phyloP scores from a whole-genome alignment of 2,797 vertebrate species.

The Orestias chungarensis region DNA sequence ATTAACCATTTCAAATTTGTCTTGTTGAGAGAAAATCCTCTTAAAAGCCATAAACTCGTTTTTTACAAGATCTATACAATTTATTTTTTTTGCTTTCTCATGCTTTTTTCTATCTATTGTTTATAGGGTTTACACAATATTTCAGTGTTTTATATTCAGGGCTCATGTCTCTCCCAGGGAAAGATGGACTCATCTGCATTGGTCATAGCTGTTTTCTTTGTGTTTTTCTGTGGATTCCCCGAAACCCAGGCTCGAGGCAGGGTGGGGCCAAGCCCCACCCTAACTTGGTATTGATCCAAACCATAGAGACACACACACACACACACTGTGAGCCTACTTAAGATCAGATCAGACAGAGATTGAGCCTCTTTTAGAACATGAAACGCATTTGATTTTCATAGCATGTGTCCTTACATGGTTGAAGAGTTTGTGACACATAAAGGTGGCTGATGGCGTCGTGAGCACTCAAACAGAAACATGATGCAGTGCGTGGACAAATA shows the following conservation, averaged over 20 bases:
- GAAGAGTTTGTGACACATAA: slow-evolving; percentile 26
- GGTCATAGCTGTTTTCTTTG: slow-evolving; percentile 13
- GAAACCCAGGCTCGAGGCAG: slow-evolving; percentile 27
- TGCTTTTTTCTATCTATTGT: slow-evolving; percentile 1
- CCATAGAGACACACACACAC: slow-evolving; percentile 11
- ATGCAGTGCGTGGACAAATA: slow-evolving; percentile 5
- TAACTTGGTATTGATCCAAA: slow-evolving; percentile 69
- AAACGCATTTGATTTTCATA: slow-evolving; percentile 54
- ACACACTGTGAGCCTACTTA: slow-evolving; percentile 37
- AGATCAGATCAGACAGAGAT: slow-evolving; percentile 56
- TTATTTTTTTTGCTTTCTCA: slow-evolving; percentile 47
- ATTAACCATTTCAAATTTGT: not conserved
- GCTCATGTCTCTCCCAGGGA: slow-evolving; percentile 13
- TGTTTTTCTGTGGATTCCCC: slow-evolving; percentile 18
- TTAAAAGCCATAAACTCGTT: slow-evolving; percentile 41
- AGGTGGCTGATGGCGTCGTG: slow-evolving; percentile 27
- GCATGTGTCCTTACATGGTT: slow-evolving; percentile 8
- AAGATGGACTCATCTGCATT: slow-evolving; percentile 12
- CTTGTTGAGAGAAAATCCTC: slow-evolving; percentile 7
- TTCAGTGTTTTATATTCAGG: not conserved
- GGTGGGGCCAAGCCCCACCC: slow-evolving; percentile 47
- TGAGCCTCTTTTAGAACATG: slow-evolving; percentile 42
- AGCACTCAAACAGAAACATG: not conserved
- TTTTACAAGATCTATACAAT: slow-evolving; percentile 27
- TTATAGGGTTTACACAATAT: not conserved